Conservation (phyloP, 1,140 invertebrate genomes). For the Bacillus rossius region DNA sequence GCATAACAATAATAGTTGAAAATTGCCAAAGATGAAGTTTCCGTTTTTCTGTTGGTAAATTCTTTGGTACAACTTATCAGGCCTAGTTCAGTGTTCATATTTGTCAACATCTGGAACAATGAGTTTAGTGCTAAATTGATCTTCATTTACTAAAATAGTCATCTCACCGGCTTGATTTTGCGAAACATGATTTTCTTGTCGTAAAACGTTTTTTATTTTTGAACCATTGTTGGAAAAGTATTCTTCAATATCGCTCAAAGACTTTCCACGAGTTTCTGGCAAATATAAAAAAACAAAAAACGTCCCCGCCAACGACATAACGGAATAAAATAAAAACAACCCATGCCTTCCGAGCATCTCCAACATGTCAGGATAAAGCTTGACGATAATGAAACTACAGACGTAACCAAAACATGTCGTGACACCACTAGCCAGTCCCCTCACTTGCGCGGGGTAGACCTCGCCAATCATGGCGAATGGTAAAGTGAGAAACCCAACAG, state of each 20-base stretch:
- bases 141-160: too few species aligned
- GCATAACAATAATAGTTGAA: too few species aligned
- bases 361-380: constrained; percentile 60
- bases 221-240: too few species aligned
- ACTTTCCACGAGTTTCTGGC: constrained; percentile 77
- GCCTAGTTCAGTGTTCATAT: too few species aligned
- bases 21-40: too few species aligned
- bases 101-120: too few species aligned
- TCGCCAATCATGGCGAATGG: constrained; percentile 75
- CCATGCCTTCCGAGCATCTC: constrained; percentile 50
- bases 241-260: constrained; percentile 42
- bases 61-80: too few species aligned
- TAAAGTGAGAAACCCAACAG: constrained; percentile 55
- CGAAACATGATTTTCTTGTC: too few species aligned
- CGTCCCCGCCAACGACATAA: constrained; percentile 57
- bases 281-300: constrained; percentile 62
- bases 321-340: constrained; percentile 66
- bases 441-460: constrained; percentile 58
- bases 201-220: too few species aligned
- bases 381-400: constrained; percentile 67
- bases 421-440: constrained; percentile 59
- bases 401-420: constrained; percentile 60
- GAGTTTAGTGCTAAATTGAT: too few species aligned
- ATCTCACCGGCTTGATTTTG: too few species aligned
- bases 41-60: too few species aligned